Evolutionary conservation across 2,113 vertebrate species (phyloP).

Genomic region (Campylomormyrus numenius): DNA sequence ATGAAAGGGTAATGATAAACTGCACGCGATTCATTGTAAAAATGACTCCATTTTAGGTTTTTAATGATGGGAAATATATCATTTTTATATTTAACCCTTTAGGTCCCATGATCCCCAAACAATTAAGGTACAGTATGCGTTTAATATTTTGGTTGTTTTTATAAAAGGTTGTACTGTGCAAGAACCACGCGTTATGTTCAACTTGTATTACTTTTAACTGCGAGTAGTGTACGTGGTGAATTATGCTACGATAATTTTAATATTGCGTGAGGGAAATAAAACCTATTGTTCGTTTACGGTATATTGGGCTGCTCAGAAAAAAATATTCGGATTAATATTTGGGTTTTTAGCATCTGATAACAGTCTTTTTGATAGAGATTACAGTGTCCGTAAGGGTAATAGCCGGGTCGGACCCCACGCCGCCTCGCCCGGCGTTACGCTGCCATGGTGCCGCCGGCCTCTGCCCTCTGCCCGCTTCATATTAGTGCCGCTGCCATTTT

Average conservation of each 20-base stretch:
- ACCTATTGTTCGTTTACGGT: constrained; percentile 18
- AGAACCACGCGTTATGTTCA: background rate
- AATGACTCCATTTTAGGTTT: constrained; percentile 42
- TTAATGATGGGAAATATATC: constrained; percentile 49
- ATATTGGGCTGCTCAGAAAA: background rate
- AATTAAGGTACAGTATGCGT: constrained; percentile 56
- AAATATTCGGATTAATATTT: background rate
- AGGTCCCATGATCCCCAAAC: constrained; percentile 42
- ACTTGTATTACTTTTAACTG: background rate
- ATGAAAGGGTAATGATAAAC: background rate
- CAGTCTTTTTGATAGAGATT: background rate
- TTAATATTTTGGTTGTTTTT: constrained; percentile 9
- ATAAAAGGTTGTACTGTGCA: background rate
- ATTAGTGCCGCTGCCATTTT: background rate
- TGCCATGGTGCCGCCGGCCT: no score
- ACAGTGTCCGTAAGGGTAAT: background rate
- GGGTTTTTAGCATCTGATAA: background rate
- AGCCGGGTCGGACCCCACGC: background rate
- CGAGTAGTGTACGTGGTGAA: background rate
- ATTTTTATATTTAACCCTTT: constrained; percentile 58
- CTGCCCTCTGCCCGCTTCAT: background rate
- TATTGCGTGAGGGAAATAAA: background rate
- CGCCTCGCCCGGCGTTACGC: no score
- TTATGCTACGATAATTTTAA: background rate
- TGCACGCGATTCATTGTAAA: constrained; percentile 19